phyloP scores from a whole-genome alignment of 2,797 vertebrate genomes.

The Enteromius mattozi region DNA sequence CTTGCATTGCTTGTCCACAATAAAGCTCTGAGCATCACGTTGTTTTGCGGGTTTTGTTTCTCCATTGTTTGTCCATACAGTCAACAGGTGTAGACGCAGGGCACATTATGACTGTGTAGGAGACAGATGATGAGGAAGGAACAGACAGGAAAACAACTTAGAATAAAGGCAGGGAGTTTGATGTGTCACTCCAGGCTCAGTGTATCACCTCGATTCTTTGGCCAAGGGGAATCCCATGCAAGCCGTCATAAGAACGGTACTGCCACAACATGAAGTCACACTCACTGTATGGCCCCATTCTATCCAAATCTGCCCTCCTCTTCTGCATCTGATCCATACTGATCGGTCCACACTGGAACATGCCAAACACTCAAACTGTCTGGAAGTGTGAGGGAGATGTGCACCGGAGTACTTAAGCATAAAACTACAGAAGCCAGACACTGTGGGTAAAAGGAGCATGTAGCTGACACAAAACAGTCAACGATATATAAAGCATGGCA shows the following conservation, averaged over 20 bases:
- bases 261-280: conserved; percentile 68
- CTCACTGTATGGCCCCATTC: conserved; percentile 79
- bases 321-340: conserved; percentile 69
- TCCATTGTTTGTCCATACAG: not conserved
- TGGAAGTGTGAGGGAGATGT: conserved; percentile 28
- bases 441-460: not conserved
- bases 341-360: conserved; percentile 73
- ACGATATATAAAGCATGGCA: not conserved
- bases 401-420: conserved; percentile 4
- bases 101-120: not conserved
- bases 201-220: conserved; percentile 16
- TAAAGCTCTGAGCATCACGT: conserved; percentile 78
- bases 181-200: conserved; percentile 29
- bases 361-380: conserved; percentile 76
- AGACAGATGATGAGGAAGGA: conserved; percentile 10
- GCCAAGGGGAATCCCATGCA: conserved; percentile 50
- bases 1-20: conserved; percentile 61
- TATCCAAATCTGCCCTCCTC: conserved; percentile 77
- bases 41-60: conserved; percentile 57
- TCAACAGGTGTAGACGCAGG: conserved; percentile 22
- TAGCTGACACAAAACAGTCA: conserved; percentile 4
- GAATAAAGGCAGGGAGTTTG: not conserved
- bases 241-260: conserved; percentile 65
- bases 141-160: conserved; percentile 24
- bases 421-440: not conserved